A percentile compares a stretch with the other conserved stretches of the same genome.
These are phyloP conservation scores for Brachylomia viminalis DNA, from an alignment of 2,888 invertebrate genomes.

Conservation along the genomic window DNA sequence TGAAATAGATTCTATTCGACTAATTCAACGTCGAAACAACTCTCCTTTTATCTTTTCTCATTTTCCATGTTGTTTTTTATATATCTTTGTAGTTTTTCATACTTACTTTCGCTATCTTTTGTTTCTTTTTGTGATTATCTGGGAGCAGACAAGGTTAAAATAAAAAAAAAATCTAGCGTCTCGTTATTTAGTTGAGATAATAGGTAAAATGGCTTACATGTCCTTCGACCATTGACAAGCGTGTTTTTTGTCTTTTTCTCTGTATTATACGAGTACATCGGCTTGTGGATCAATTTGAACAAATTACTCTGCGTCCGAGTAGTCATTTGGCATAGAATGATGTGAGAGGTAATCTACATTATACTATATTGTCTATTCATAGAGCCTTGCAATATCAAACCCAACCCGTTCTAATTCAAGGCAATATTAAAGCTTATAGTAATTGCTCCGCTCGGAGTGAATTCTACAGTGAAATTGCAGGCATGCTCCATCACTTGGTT, in stretches of 20 bases:
- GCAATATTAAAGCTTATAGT: slow-evolving; percentile 14
- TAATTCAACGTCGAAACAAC: slow-evolving; percentile 35
- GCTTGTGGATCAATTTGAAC: background rate
- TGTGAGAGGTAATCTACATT: slow-evolving; percentile 4
- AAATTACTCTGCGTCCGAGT: background rate
- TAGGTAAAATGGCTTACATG: slow-evolving; percentile 4
- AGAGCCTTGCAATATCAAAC: slow-evolving; percentile 10
- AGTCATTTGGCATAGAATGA: background rate
- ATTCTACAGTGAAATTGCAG: slow-evolving; percentile 41
- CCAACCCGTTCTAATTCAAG: background rate
- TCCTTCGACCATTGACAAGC: background rate
- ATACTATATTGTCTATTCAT: slow-evolving; percentile 7
- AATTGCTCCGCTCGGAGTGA: slow-evolving; percentile 27
- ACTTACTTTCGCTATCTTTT: slow-evolving; percentile 19
- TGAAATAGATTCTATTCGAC: slow-evolving; percentile 41
- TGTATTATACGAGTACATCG: no score
- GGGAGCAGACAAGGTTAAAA: slow-evolving; percentile 12
- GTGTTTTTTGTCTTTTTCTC: background rate
- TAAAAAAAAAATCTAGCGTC: slow-evolving; percentile 27
- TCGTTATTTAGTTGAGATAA: slow-evolving; percentile 21
- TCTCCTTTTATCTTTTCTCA: slow-evolving; percentile 60
- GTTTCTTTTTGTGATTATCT: slow-evolving; percentile 28
- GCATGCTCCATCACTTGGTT: slow-evolving; percentile 48
- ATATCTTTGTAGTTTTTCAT: slow-evolving; percentile 39
- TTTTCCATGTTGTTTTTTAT: slow-evolving; percentile 55